Evolutionary conservation across 2,888 invertebrate genomes (phyloP), one percentile per base, ranked within the genome.

Genomic region (Cheilosia pagana): DNA sequence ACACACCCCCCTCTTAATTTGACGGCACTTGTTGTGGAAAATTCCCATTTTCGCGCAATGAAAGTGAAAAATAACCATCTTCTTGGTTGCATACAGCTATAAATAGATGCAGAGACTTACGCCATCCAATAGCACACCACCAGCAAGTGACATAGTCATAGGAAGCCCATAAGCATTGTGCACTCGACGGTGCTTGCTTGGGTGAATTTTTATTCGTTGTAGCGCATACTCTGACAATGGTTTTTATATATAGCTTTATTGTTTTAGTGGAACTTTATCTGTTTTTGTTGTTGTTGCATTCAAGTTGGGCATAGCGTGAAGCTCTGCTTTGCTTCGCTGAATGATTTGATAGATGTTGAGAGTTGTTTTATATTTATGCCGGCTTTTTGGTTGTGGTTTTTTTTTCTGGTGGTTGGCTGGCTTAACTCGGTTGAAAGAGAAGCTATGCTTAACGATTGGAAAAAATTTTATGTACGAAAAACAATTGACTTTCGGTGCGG

Each of bases 371-470:
- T 35, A 12, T 35, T 74, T 74, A 75, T 78, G 70, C 83, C 72
- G 82, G 78, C 67, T 83, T 57, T 65, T 74, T 55, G 55, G 48
- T 55, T 62, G 31, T 57, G 12, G 10, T 41, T 62, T 62, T 31
- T 50, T 10, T 16, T 41, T 62, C 53, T n/a, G 48, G 74, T 62
- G 45, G 59, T 60, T 60, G 45, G 35, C 28, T 62, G 59, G 28
- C 28, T 50, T 25, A 21, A 35, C 45, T 50, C 50, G 50, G 35
- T 50, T 50, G 60, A 52, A 53, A 65, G 21, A 78, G 35, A 68
- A 68, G 68, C 55, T 71, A 68, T 83, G 83, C 45, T 74, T 53
- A 83, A 50, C 78, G 83, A 83, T 65, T 83, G 83, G 78, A 83
- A 83, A 83, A 74, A 72, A 75, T 28, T 82, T 74, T 63, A 74